phyloP scores from a whole-genome alignment of 2,888 invertebrate species.

The Abscondita cerata region DNA sequence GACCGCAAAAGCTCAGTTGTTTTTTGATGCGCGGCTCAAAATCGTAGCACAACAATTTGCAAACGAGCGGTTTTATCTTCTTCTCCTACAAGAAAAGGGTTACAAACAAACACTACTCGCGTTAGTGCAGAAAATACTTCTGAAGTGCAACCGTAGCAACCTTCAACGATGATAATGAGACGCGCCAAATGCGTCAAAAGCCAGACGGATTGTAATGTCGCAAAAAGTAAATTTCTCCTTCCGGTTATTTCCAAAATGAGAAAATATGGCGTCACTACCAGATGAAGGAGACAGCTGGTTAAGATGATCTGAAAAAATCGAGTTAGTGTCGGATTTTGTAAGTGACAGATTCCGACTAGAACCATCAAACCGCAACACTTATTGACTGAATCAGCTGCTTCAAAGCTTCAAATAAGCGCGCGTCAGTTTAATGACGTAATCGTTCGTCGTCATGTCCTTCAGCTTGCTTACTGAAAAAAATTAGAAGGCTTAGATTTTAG shows the following conservation, averaged over 20 bases:
- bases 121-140: constrained; percentile 48
- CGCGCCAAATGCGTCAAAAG: constrained; percentile 59
- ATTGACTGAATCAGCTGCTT: constrained; percentile 20
- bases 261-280: constrained; percentile 65
- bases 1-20: constrained; percentile 50
- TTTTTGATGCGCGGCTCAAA: constrained; percentile 16
- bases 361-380: constrained; percentile 19
- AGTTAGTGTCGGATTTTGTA: not conserved
- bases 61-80: constrained; percentile 15
- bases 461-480: constrained; percentile 11
- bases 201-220: constrained; percentile 61
- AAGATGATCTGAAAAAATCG: constrained; percentile 49
- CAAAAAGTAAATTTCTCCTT: constrained; percentile 55
- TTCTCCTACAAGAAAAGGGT: constrained; percentile 44
- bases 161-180: constrained; percentile 63
- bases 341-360: constrained; percentile 17
- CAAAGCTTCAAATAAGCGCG: constrained; percentile 21
- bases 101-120: not conserved
- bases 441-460: constrained; percentile 4
- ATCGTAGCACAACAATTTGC: constrained; percentile 26
- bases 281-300: constrained; percentile 62
- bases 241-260: constrained; percentile 59
- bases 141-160: constrained; percentile 59
- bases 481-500: not conserved
- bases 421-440: constrained; percentile 16